These are phyloP conservation scores for Drosophila nebulosa DNA, from an alignment of 1,140 invertebrate species.

Conservation along the genomic window DNA sequence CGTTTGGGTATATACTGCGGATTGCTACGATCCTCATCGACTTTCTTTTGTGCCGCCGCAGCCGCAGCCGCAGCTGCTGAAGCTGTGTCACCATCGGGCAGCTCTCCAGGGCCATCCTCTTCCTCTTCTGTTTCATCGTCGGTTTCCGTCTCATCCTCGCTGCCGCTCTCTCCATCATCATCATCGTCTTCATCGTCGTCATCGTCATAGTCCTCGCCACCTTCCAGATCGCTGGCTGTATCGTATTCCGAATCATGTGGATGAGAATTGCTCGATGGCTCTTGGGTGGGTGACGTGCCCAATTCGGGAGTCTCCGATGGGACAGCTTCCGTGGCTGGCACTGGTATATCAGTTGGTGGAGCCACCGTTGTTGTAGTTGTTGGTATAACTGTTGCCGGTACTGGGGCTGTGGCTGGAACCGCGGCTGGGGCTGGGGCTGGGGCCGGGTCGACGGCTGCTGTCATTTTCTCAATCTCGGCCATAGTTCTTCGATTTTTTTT, in stretches of 20 bases:
- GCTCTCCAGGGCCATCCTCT: constrained; percentile 59
- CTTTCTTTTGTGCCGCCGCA: constrained; percentile 85
- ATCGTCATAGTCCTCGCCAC: constrained; percentile 81
- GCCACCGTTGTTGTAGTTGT: constrained; percentile 13
- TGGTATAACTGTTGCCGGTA: background rate
- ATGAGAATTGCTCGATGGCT: constrained; percentile 73
- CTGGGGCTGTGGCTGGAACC: too few species aligned
- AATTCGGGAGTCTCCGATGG: constrained; percentile 33
- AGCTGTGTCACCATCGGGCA: constrained; percentile 75
- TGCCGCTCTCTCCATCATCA: constrained; percentile 51
- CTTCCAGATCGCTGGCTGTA: constrained; percentile 75
- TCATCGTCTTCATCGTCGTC: constrained; percentile 51
- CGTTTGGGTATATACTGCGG: constrained; percentile 98
- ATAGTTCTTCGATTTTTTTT: constrained; percentile 64
- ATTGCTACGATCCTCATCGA: constrained; percentile 97
- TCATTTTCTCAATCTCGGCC: constrained; percentile 74
- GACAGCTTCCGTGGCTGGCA: constrained; percentile 35
- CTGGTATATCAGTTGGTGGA: constrained; percentile 59
- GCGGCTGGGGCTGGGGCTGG: background rate
- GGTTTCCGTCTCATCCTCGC: constrained; percentile 75
- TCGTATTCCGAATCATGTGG: constrained; percentile 79
- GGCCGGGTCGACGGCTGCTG: constrained; percentile 25
- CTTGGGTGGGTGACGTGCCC: constrained; percentile 72
- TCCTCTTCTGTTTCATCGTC: constrained; percentile 64
- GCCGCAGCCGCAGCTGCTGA: constrained; percentile 16